phyloP scores from a whole-genome alignment of 2,888 invertebrate genomes.

The Epiblema foenella region DNA sequence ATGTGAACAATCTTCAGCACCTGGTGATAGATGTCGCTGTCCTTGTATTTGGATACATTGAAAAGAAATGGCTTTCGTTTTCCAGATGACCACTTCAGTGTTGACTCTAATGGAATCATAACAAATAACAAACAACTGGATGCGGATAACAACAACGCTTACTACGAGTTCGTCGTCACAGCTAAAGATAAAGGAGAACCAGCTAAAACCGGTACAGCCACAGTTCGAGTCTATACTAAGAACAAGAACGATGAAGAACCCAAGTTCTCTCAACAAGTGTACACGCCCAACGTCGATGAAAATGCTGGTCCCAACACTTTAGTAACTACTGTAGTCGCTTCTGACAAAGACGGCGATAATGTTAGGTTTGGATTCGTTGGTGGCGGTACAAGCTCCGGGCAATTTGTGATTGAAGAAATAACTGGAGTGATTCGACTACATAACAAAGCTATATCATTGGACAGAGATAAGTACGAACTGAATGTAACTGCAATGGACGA shows the following conservation, averaged over 20 bases:
- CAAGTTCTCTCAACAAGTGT: constrained; percentile 97
- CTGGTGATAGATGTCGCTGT: constrained; percentile 14
- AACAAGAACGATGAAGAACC: constrained; percentile 99
- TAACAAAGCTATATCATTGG: constrained; percentile 93
- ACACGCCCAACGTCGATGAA: constrained; percentile 98
- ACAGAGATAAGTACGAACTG: constrained; percentile 96
- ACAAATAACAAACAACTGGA: constrained; percentile 96
- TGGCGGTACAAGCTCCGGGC: constrained; percentile 94
- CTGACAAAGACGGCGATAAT: constrained; percentile 98
- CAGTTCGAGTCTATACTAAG: constrained; percentile 97
- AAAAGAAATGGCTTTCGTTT: constrained; percentile 44
- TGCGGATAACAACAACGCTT: constrained; percentile 98
- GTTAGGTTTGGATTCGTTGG: constrained; percentile 96
- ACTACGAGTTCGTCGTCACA: constrained; percentile 97
- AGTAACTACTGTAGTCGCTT: constrained; percentile 98
- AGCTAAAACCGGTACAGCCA: constrained; percentile 95
- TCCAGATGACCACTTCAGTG: constrained; percentile 96
- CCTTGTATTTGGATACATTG: not conserved
- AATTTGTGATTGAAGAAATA: constrained; percentile 97
- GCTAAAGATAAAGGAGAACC: constrained; percentile 98
- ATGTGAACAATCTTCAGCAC: no score
- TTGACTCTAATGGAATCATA: constrained; percentile 96
- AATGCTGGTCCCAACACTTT: constrained; percentile 97
- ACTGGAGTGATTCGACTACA: constrained; percentile 97
- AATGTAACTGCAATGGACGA: constrained; percentile 99